Conservation (phyloP, 2,797 vertebrate genomes). For the Strix occidentalis region DNA sequence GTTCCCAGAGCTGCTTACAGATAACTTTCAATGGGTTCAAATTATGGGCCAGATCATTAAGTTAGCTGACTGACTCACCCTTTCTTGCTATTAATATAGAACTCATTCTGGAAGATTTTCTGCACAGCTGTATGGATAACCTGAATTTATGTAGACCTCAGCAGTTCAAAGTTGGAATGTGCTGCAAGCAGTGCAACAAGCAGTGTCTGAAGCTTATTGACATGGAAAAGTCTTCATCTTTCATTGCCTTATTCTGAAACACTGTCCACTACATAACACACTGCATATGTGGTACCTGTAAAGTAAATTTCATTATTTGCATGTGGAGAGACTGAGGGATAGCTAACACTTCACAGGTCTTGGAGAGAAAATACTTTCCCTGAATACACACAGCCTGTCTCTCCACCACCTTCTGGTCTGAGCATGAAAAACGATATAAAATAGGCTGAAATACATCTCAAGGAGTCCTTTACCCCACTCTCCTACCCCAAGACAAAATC, state of each 20-base stretch:
- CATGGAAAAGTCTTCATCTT: conserved; percentile 52
- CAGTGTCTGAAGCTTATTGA: conserved; percentile 58
- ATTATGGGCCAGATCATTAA: conserved; percentile 75
- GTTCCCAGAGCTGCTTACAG: conserved; percentile 74
- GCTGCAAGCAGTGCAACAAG: conserved; percentile 52
- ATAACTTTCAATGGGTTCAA: conserved; percentile 77
- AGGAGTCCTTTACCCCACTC: background rate
- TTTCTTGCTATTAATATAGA: conserved; percentile 73
- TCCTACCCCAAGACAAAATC: background rate
- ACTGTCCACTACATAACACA: conserved; percentile 41
- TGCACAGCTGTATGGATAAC: conserved; percentile 62
- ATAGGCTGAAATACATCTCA: background rate
- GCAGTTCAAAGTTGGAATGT: conserved; percentile 64
- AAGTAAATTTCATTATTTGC: conserved; percentile 62
- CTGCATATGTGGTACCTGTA: conserved; percentile 28
- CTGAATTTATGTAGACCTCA: conserved; percentile 73
- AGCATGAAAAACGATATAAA: background rate
- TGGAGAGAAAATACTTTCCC: conserved; percentile 10
- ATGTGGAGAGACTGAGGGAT: background rate
- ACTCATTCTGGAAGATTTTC: conserved; percentile 75
- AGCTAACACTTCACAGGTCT: conserved; percentile 25
- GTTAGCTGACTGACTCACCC: conserved; percentile 56
- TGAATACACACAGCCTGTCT: background rate
- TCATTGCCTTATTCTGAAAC: conserved; percentile 62
- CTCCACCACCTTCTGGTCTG: background rate